Conservation (phyloP, 2,797 vertebrate species). For the Sebastes vulpes region DNA sequence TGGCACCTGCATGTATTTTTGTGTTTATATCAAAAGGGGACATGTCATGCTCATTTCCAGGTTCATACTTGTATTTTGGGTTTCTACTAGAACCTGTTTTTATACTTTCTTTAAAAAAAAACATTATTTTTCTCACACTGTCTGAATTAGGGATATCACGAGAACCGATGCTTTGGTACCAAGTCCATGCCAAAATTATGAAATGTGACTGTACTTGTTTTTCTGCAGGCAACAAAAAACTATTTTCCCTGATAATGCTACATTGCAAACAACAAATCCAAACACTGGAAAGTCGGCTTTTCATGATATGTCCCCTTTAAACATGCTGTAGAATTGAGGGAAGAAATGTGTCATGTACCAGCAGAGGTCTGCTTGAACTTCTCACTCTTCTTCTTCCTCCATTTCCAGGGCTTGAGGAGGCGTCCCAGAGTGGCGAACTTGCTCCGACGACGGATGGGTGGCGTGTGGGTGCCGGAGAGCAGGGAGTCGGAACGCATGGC, state of each 20-base stretch:
- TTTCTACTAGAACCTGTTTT: neutral
- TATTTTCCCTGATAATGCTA: too few species aligned
- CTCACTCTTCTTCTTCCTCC: constrained; percentile 99
- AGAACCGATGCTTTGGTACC: too few species aligned
- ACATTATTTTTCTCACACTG: too few species aligned
- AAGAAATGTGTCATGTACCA: constrained; percentile 79
- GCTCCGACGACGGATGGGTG: constrained; percentile 94
- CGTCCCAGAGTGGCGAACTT: constrained; percentile 96
- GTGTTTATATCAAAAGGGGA: neutral
- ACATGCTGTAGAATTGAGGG: neutral
- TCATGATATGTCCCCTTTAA: neutral
- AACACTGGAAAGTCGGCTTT: accelerated
- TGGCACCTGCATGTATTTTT: neutral
- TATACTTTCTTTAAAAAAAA: neutral
- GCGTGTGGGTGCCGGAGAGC: constrained; percentile 93
- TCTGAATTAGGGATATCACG: too few species aligned
- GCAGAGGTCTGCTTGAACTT: constrained; percentile 98
- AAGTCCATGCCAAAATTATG: too few species aligned
- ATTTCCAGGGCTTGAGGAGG: constrained; percentile 99
- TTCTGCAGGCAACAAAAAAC: too few species aligned
- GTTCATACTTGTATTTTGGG: neutral
- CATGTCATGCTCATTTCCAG: neutral
- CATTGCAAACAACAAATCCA: neutral
- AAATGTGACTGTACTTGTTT: too few species aligned
- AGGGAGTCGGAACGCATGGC: constrained; percentile 96